Base-by-base conservation (phyloP, 2,888 invertebrate genomes). In the Ethmia dodecea region DNA sequence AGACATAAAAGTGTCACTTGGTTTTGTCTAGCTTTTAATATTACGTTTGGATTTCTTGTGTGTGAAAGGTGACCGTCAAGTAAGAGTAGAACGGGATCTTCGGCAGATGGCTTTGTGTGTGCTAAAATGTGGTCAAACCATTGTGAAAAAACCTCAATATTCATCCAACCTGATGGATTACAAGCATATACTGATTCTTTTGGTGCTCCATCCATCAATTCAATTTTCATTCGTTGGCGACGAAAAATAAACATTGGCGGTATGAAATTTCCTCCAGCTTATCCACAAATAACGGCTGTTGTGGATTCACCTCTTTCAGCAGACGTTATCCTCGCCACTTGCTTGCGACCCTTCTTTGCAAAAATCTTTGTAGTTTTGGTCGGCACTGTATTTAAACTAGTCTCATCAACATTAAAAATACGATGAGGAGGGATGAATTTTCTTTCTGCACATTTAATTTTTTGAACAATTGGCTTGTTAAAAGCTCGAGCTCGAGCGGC, bases 191-290 rank as follows among this genome's bases (percentile, higher is more conserved):
- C n/a, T n/a, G n/a, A n/a, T n/a, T n/a, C n/a, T n/a, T n/a, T n/a
- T n/a, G n/a, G n/a, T n/a, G n/a, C n/a, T n/a, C n/a, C n/a, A n/a
- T n/a, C 41, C 0, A 58, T 5, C 34, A 55, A 55, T 30, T n/a
- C n/a, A n/a, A n/a, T n/a, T n/a, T n/a, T n/a, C n/a, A n/a, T n/a
- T n/a, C n/a, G n/a, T n/a, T n/a, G n/a, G n/a, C n/a, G n/a, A n/a
- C n/a, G n/a, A n/a, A n/a, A n/a, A 13, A 61, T 49, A 18, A 64
- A 42, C 43, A 59, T 45, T 5, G 55, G 54, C 22, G 59, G 51
- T 29, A 52, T 31, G 38, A 45, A 60, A 31, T 13, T 38, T 32
- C 59, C 60, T 16, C 42, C 36, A 5, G 61, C 57, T 10, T 48
- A 50, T 13, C 42, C 42, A 35, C 52, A 60, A 28, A 61, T 36